Percentiles rank a stretch among this genome's conserved stretches.
phyloP scores from a whole-genome alignment of 2,113 vertebrate genomes.

The Erythrolamprus reginae region DNA sequence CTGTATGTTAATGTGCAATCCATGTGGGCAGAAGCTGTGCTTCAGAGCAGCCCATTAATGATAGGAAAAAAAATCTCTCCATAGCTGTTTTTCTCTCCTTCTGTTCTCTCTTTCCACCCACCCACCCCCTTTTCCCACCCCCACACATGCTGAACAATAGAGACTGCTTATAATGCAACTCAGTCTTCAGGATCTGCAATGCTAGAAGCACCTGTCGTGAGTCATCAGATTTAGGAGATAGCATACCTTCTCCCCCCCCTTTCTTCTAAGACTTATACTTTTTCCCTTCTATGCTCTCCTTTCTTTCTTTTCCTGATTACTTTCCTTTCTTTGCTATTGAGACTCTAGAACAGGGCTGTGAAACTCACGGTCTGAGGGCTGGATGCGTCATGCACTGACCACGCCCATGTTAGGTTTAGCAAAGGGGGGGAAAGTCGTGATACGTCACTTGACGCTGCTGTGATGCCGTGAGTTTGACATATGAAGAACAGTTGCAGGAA shows the following conservation, averaged over 20 bases:
- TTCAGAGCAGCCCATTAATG: conserved; percentile 8
- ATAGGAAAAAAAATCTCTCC: not conserved
- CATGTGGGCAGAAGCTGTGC: not conserved
- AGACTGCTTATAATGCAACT: not conserved
- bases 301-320: not conserved
- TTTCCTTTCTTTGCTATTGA: not conserved
- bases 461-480: too few relatives aligned
- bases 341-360: not conserved
- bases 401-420: too few relatives aligned
- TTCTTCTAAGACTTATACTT: not conserved
- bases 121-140: not conserved
- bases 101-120: not conserved
- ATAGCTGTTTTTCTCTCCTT: not conserved
- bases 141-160: not conserved
- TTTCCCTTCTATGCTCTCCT: not conserved
- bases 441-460: too few relatives aligned
- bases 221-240: not conserved
- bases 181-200: not conserved
- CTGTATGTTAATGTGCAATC: not conserved
- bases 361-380: too few relatives aligned
- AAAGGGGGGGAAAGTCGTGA: too few relatives aligned
- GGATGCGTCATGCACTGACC: too few relatives aligned
- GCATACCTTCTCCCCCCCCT: not conserved
- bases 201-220: not conserved
- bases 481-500: not conserved